These are phyloP conservation scores for Pristionchus exspectatus DNA, from an alignment of 2,888 invertebrate species.

Conservation along the genomic window DNA sequence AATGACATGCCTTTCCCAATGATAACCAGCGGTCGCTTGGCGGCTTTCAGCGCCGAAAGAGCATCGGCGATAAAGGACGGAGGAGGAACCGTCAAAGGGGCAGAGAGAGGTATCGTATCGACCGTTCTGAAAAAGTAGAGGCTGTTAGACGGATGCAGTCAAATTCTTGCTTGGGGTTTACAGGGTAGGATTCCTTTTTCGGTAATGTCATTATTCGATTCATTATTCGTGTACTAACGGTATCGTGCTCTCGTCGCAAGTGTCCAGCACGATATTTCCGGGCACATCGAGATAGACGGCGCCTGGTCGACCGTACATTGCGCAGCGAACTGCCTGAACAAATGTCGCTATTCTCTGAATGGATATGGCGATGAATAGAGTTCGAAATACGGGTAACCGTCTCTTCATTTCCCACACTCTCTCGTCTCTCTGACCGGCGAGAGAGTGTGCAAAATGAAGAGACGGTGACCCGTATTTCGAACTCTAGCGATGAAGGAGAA, in stretches of 20 bases:
- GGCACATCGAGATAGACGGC: constrained; percentile 93
- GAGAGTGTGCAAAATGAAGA: no score
- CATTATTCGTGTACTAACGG: no score
- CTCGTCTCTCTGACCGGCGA: no score
- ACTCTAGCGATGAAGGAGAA: no score
- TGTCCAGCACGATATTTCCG: constrained; percentile 84
- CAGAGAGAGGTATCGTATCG: constrained; percentile 79
- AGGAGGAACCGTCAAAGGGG: constrained; percentile 86
- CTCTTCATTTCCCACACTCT: no score
- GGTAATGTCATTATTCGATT: no score
- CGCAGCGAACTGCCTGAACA: constrained; percentile 87
- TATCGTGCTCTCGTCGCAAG: constrained; percentile 65
- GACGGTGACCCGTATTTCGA: no score
- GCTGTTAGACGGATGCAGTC: no score
- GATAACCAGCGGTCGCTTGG: constrained; percentile 89
- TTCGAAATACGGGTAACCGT: no score
- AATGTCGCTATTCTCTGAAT: neutral
- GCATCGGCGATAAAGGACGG: constrained; percentile 85
- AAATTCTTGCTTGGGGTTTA: no score
- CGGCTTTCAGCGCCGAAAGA: constrained; percentile 85
- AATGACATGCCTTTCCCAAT: constrained; percentile 95
- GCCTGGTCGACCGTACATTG: constrained; percentile 92
- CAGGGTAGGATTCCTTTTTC: no score
- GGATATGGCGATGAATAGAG: no score
- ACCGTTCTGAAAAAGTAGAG: constrained; percentile 55